Evolutionary conservation across 2,113 vertebrate species (phyloP).

Genomic region (Notothenia rossii): DNA sequence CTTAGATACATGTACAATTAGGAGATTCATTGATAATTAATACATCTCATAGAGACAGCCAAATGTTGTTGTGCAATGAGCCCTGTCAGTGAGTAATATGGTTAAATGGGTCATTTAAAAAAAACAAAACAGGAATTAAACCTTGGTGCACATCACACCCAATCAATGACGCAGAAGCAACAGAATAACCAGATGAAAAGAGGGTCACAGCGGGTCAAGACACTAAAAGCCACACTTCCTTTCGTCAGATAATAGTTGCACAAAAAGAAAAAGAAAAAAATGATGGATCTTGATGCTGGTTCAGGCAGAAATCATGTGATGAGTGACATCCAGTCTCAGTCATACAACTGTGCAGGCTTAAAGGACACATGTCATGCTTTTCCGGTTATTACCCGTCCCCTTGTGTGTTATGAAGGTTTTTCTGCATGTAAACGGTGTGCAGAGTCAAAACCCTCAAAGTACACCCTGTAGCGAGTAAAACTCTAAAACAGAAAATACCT

Average conservation of each 20-base stretch:
- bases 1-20: neutral
- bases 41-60: neutral
- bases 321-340: conserved; percentile 21
- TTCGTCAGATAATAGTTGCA: conserved; percentile 3
- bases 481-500: too few species aligned
- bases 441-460: too few species aligned
- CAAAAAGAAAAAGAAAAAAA: neutral
- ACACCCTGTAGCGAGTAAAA: too few species aligned
- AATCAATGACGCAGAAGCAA: conserved; percentile 6
- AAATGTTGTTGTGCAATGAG: neutral
- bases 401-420: too few species aligned
- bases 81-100: neutral
- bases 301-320: neutral
- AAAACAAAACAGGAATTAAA: conserved; percentile 34
- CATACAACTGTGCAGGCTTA: neutral
- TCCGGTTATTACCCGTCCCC: too few species aligned
- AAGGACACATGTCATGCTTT: too few species aligned
- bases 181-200: neutral
- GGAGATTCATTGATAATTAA: neutral
- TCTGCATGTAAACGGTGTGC: too few species aligned
- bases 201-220: neutral
- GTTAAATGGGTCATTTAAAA: neutral
- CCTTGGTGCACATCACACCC: conserved; percentile 6
- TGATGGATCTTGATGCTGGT: neutral
- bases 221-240: neutral